phyloP scores from a whole-genome alignment of 1,140 invertebrate genomes.

The Orussus abietinus region DNA sequence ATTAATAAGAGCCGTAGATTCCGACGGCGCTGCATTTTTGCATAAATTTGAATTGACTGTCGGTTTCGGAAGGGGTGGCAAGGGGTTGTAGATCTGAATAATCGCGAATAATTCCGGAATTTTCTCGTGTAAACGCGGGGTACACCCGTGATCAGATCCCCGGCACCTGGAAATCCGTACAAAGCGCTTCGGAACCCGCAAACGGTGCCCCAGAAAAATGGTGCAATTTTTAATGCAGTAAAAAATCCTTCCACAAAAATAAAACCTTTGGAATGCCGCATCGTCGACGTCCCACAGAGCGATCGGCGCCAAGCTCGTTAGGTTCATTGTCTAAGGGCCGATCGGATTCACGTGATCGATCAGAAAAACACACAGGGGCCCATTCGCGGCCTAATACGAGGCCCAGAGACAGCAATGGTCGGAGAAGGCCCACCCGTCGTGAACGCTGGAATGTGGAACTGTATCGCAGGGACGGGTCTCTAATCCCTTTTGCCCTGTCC shows the following conservation, averaged over 20 bases:
- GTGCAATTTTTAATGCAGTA: no score
- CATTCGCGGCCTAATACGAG: slow-evolving; percentile 44
- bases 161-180: no score
- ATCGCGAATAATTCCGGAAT: slow-evolving; percentile 42
- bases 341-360: slow-evolving; percentile 54
- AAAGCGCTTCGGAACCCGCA: no score
- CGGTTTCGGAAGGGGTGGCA: slow-evolving; percentile 11
- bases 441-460: slow-evolving; percentile 52
- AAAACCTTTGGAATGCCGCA: slow-evolving; percentile 15
- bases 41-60: slow-evolving; percentile 42
- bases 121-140: slow-evolving; percentile 33
- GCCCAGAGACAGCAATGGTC: slow-evolving; percentile 34
- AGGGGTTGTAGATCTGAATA: slow-evolving; percentile 42
- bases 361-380: slow-evolving; percentile 50
- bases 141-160: slow-evolving; percentile 10
- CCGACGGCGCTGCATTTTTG: slow-evolving; percentile 37
- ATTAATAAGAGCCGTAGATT: slow-evolving; percentile 39
- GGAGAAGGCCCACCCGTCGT: slow-evolving; percentile 47
- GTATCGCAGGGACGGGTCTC: slow-evolving; percentile 33
- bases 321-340: slow-evolving; percentile 27
- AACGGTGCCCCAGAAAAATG: no score
- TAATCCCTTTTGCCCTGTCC: slow-evolving; percentile 22
- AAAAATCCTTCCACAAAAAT: neutral
- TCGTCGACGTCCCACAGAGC: slow-evolving; percentile 6
- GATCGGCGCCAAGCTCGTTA: no score